A percentile compares a stretch with the other conserved stretches of the same genome.
phyloP scores from a whole-genome alignment of 1,140 invertebrate genomes.

The Drosophila malerkotliana region DNA sequence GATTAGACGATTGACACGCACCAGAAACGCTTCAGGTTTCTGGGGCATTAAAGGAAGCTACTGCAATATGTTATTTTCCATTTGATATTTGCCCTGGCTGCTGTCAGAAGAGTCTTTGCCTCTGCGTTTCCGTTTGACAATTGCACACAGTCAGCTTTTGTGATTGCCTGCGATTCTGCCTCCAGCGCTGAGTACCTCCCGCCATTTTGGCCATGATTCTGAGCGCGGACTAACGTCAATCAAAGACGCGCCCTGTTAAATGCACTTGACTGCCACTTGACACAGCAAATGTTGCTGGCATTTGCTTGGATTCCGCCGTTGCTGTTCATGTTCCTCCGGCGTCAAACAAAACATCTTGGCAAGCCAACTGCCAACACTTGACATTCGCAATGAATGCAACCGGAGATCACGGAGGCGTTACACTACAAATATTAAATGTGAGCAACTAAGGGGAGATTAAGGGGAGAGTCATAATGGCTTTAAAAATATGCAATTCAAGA shows the following conservation, averaged over 20 bases:
- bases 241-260: constrained; percentile 70
- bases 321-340: constrained; percentile 26
- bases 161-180: constrained; percentile 10
- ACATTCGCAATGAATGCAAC: constrained; percentile 73
- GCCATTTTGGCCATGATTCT: constrained; percentile 20
- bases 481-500: neutral
- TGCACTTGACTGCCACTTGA: constrained; percentile 79
- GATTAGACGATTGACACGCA: constrained; percentile 31
- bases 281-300: constrained; percentile 63
- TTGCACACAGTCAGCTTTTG: constrained; percentile 19
- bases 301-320: neutral
- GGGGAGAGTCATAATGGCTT: neutral
- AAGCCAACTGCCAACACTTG: constrained; percentile 76
- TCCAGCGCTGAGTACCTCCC: neutral
- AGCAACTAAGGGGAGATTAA: no score
- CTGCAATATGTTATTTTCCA: constrained; percentile 3
- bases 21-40: constrained; percentile 12
- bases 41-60: constrained; percentile 14
- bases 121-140: constrained; percentile 34
- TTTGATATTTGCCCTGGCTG: constrained; percentile 18
- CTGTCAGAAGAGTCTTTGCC: constrained; percentile 38
- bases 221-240: constrained; percentile 67
- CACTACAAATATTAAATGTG: constrained; percentile 3
- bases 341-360: constrained; percentile 69
- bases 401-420: constrained; percentile 9